Evolutionary conservation across 2,797 vertebrate species (phyloP).

Genomic region (Fistularia tabacaria): DNA sequence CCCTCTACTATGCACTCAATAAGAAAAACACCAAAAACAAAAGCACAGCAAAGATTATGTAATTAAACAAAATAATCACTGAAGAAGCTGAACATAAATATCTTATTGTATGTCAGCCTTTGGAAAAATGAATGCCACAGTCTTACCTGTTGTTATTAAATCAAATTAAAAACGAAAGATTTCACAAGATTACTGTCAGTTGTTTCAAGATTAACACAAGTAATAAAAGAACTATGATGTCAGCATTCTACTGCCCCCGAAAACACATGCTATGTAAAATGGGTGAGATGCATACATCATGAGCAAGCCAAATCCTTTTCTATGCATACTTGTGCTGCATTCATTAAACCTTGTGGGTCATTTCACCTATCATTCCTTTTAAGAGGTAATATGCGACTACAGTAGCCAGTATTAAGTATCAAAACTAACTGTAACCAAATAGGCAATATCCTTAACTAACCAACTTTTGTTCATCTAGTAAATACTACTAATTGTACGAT

Average conservation of each 20-base stretch:
- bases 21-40: constrained; percentile 5
- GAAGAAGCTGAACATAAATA: too few relatives aligned
- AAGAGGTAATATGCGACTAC: neutral
- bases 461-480: too few relatives aligned
- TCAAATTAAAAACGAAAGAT: neutral
- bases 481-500: too few relatives aligned
- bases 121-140: too few relatives aligned
- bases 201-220: constrained; percentile 2
- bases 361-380: constrained; percentile 1
- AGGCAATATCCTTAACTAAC: too few relatives aligned
- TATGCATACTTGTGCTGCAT: neutral
- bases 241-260: constrained; percentile 14
- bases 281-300: too few relatives aligned
- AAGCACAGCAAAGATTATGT: constrained; percentile 23
- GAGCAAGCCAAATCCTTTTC: too few relatives aligned
- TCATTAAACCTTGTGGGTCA: constrained; percentile 13
- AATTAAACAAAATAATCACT: constrained; percentile 4
- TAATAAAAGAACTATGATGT: constrained; percentile 33
- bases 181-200: too few relatives aligned
- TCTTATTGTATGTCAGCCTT: too few relatives aligned
- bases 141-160: too few relatives aligned
- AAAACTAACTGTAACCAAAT: too few relatives aligned
- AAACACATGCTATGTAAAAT: neutral
- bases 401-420: too few relatives aligned
- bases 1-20: neutral